Evolutionary conservation across 2,888 invertebrate genomes (phyloP), one percentile per base, ranked within the genome.

Genomic region (Cheilosia grossa): DNA sequence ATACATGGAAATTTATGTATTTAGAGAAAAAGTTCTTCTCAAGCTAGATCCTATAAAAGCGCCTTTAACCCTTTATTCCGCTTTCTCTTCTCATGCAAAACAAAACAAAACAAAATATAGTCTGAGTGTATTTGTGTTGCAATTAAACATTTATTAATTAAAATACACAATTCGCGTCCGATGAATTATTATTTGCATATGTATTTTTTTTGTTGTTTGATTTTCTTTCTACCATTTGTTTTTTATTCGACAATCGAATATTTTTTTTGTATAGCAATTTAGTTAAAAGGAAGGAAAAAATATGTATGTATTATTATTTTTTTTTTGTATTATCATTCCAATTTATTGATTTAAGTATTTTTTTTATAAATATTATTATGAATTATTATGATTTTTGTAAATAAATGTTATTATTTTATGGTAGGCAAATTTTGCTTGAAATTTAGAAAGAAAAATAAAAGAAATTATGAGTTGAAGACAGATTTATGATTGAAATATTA

Each of bases 281-380:
- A 74, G 79, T 67, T 37, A 78, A 44, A 51, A 27, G 15, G 24
- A 51, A 10, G 24, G 27, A 51, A 51, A 51, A 51, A 51, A 47
- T 47, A 64, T 37, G 63, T 44, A 63, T 63, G 1, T 72, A 72
- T 78, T 69, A 79, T 88, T 87, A 66, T 30, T 9, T 9, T 27
- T 6, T 87, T 87, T 86, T 82, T 87, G 58, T 87, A 80, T 87
- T 88, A 87, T 87, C 78, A 87, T 89, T 58, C 80, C 87, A 88
- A 87, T 59, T 69, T 69, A 87, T 88, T 81, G 61, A 77, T 87
- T 80, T 83, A 77, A 83, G 80, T 85, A 54, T 75, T 54, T 81
- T 69, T 80, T 56, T 72, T 75, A 69, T 58, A 47, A 37, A 47
- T 83, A 51, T 51, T 51, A 51, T 63, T 56, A 53, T 61, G 40